Percentiles rank a stretch among this genome's conserved stretches.
Conservation (phyloP, 2,888 invertebrate species). For the Leptura quadrifasciata region DNA sequence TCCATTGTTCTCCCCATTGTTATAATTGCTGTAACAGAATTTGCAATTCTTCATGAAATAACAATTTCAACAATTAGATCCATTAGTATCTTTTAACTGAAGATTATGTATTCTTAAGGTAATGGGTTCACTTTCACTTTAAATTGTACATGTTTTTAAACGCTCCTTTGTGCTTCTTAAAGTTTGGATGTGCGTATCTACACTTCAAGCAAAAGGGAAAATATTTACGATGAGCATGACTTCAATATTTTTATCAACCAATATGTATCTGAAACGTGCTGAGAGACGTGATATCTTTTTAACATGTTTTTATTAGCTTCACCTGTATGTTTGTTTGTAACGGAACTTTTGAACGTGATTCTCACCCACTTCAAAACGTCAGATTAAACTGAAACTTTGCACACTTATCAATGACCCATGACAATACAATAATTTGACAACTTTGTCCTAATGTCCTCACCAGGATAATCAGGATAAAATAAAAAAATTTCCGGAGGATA, state of each 20-base stretch:
- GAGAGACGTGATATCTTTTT: too few species aligned
- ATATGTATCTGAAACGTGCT: too few species aligned
- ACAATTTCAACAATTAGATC: constrained; percentile 7
- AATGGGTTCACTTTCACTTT: constrained; percentile 22
- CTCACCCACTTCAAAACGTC: too few species aligned
- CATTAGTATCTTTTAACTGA: constrained; percentile 5
- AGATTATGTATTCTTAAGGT: constrained; percentile 16
- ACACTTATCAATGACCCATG: too few species aligned
- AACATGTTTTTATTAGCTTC: too few species aligned
- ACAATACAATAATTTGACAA: too few species aligned
- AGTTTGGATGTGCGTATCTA: background rate
- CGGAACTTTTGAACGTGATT: too few species aligned
- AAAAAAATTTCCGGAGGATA: too few species aligned
- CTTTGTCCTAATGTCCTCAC: too few species aligned
- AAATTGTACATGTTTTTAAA: background rate
- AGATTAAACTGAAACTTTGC: too few species aligned
- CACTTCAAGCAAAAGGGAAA: background rate
- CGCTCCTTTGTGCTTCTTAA: background rate
- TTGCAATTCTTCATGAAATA: constrained; percentile 7
- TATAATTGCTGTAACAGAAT: constrained; percentile 4
- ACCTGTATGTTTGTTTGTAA: too few species aligned
- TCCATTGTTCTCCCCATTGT: background rate
- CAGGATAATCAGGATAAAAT: too few species aligned
- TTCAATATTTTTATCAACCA: background rate
- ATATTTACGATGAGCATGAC: background rate